A percentile compares a stretch with the other conserved stretches of the same genome.
Evolutionary conservation across 2,113 vertebrate species (phyloP).

Genomic region (Agelaius tricolor): DNA sequence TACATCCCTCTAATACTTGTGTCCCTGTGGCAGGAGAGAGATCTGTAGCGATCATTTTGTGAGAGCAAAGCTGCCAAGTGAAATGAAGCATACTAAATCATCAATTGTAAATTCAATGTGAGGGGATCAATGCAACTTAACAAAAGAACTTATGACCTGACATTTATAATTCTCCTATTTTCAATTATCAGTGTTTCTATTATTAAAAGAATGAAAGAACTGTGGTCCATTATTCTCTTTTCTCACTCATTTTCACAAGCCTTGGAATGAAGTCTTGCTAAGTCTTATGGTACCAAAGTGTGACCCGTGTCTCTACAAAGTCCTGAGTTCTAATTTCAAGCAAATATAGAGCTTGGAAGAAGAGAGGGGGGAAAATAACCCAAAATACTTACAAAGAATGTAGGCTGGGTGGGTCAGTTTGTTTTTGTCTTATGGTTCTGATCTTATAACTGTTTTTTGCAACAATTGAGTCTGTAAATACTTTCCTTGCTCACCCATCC

Average conservation of each 20-base stretch:
- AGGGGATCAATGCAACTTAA: background rate
- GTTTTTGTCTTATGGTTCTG: background rate
- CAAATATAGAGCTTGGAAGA: background rate
- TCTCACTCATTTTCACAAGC: background rate
- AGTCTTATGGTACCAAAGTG: background rate
- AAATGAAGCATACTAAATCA: background rate
- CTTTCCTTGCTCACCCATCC: background rate
- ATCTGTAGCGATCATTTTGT: background rate
- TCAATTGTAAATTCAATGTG: background rate
- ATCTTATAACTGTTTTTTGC: background rate
- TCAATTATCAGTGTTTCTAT: background rate
- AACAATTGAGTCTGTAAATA: background rate
- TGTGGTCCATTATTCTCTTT: background rate
- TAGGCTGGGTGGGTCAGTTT: background rate
- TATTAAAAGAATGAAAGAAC: background rate
- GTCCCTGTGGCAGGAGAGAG: background rate
- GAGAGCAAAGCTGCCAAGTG: background rate
- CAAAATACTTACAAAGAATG: background rate
- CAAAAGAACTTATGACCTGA: background rate
- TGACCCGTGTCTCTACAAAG: background rate
- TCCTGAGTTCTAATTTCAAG: background rate
- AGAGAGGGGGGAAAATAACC: fast-evolving
- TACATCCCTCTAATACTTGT: background rate
- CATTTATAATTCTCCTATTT: background rate
- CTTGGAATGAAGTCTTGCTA: background rate